Base-by-base conservation (phyloP, 92 coral and sea anemone genomes). In the Anthopleura xanthogrammica region DNA sequence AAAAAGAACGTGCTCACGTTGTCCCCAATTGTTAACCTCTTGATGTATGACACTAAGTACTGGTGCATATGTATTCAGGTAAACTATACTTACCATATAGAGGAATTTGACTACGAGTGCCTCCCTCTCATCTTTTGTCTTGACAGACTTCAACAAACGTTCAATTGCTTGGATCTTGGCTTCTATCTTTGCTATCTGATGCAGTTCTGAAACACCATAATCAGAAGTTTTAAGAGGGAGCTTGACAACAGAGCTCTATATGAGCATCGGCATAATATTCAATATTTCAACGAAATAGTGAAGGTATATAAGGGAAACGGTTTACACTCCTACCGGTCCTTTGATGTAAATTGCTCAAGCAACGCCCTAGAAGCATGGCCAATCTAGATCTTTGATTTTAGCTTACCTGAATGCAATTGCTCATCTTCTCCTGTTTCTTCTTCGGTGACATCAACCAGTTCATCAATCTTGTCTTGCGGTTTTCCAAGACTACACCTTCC, bases 81-180 rank as follows among this genome's bases (percentile, higher is more conserved):
- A 7, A 79, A 5, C 22, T 4, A 40, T 17, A 77, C 85, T 78
- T 82, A 89, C 92, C 92, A 84, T 68, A 5, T 60, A 60, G 3
- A 82, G 60, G 88, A 72, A 85, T 52, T 54, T 65, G 2, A 85
- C 81, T 41, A 89, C 55, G 17, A 85, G 85, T 19, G 65, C 79
- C 77, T 72, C 82, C 41, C 86, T 55, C 66, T 81, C 86, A 13
- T 60, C 20, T n/a, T 80, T 73, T 0, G 87, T 11, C 39, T 82
- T 43, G 41, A 60, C 85, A 58, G 89, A 73, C 52, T 79, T 36
- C 29, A 89, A 64, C 12, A 89, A 73, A 7, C 79, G 50, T 78
- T 82, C 86, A 58, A 82, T 76, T 17, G 85, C 77, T 57, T 89
- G 82, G 19, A 89, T 66, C 77, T 83, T 86, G 19, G 42, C 65